These are phyloP conservation scores for Thamnaconus septentrionalis DNA, from an alignment of 2,113 vertebrate species.

Conservation along the genomic window DNA sequence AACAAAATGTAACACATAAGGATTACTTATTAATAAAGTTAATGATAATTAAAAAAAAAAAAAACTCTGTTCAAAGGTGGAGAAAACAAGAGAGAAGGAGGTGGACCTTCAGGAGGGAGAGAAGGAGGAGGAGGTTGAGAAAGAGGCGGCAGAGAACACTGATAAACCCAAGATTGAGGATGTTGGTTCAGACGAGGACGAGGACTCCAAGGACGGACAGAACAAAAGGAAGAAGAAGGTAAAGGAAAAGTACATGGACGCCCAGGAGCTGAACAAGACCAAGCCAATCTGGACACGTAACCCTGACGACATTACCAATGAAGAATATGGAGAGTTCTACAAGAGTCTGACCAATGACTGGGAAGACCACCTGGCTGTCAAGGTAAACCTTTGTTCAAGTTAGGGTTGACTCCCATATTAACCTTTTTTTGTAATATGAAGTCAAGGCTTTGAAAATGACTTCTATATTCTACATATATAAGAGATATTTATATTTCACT, in stretches of 20 bases:
- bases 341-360: conserved; percentile 91
- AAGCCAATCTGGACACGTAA: conserved; percentile 95
- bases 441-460: too few species aligned
- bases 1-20: too few species aligned
- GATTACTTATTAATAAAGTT: too few species aligned
- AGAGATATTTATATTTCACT: too few species aligned
- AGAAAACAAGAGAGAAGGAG: conserved; percentile 90
- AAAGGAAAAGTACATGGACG: conserved; percentile 83
- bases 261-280: conserved; percentile 82
- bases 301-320: conserved; percentile 93
- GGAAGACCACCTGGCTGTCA: conserved; percentile 83
- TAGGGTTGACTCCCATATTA: too few species aligned
- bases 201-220: conserved; percentile 72
- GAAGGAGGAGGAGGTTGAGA: conserved; percentile 72
- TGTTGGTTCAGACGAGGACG: conserved; percentile 80
- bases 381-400: conserved; percentile 55
- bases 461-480: too few species aligned
- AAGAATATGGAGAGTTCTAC: conserved; percentile 96
- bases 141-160: conserved; percentile 57
- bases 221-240: conserved; percentile 84
- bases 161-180: conserved; percentile 83
- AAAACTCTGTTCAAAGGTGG: conserved; percentile 74
- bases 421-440: too few species aligned
- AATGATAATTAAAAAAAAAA: neutral
- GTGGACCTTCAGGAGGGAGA: conserved; percentile 83